Evolutionary conservation across 2,113 vertebrate genomes (phyloP), one percentile per base, ranked within the genome.

Genomic region (Speoplatyrhinus poulsoni): DNA sequence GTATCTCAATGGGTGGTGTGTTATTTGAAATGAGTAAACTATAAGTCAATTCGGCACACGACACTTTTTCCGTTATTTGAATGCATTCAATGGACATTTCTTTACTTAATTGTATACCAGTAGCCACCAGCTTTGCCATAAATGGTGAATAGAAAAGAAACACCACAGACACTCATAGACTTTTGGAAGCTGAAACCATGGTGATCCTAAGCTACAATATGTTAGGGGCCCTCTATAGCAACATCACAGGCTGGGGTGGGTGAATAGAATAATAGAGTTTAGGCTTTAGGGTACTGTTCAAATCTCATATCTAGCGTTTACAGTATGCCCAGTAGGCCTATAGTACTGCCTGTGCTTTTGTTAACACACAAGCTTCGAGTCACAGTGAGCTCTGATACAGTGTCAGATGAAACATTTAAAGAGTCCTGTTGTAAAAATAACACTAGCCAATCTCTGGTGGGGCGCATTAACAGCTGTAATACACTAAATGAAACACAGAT

Each of bases 381-480:
- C 64, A 59, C 12, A 69, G 65, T 62, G 65, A 71, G 62, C 67
- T 47, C 67, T 77, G 55, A 9, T 57, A 4, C 77, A 64, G 74
- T 56, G 61, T 80, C 4, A 55, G 76, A 79, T 80, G 76, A 69
- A 41, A 67, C 64, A 69, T 76, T 65, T 77, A 75, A 67, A 72
- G 74, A 78, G 65, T 69, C 3, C 46, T 76, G 83, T 81, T 90
- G 81, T 87, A 88, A 88, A 90, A 90, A 89, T 87, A 91, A 85
- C 86, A 79, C 77, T 41, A 69, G 68, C 69, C 82, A 86, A 85
- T 87, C 81, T 84, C 60, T 72, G 60, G n/a, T 32, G 80, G 71
- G 48, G 50, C 47, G 36, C 13, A 15, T 47, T 54, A 83, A 85
- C 89, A 91, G 89, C 89, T 89, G 90, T 71, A 17, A 66, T 76